Conservation (phyloP, 2,888 invertebrate genomes). For the Coleophora flavipennella region DNA sequence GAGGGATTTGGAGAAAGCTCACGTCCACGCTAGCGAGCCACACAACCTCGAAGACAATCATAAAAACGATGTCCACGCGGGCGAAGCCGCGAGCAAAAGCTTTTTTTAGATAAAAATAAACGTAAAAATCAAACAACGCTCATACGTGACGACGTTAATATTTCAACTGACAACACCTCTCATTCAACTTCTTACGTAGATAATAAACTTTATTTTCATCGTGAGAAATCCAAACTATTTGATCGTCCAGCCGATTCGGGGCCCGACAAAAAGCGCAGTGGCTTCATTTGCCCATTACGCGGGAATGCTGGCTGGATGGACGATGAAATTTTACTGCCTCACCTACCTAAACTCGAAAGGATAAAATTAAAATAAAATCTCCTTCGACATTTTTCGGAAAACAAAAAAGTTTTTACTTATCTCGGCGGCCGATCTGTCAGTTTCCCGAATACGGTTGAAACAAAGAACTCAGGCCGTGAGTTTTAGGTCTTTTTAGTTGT, state of each 20-base stretch:
- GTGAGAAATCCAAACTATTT: neutral
- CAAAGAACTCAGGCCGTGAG: neutral
- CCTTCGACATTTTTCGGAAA: constrained; percentile 14
- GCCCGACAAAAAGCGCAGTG: constrained; percentile 25
- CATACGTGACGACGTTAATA: no score
- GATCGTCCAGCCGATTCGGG: neutral
- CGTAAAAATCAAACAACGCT: no score
- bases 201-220: neutral
- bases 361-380: no score
- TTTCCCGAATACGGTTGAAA: constrained; percentile 30
- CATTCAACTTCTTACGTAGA: neutral
- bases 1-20: no score
- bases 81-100: no score
- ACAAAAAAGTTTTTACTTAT: constrained; percentile 29
- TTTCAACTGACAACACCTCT: no score
- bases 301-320: constrained; percentile 29
- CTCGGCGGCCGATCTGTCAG: constrained; percentile 29
- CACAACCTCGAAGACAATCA: no score
- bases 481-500: no score
- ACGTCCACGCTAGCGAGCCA: no score
- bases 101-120: no score
- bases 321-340: constrained; percentile 46
- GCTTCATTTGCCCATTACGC: constrained; percentile 33
- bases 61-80: no score
- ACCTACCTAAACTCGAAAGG: constrained; percentile 13